A percentile compares a stretch with the other conserved stretches of the same genome.
phyloP scores from a whole-genome alignment of 1,140 invertebrate genomes.

The Harlomillsia oculata region DNA sequence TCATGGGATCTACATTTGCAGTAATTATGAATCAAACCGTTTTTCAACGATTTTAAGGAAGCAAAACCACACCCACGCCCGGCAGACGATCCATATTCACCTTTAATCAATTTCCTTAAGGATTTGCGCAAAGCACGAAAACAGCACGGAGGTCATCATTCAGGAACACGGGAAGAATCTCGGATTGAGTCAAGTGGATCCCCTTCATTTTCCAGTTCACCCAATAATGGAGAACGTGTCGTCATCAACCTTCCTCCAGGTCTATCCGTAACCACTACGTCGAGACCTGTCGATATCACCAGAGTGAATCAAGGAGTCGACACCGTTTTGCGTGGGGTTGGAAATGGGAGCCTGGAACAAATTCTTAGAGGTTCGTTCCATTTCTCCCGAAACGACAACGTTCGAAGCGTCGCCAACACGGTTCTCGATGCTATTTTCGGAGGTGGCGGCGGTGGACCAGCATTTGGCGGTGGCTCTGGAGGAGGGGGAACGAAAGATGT shows the following conservation, averaged over 20 bases:
- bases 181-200: background rate
- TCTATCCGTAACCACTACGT: background rate
- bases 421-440: conserved; percentile 25
- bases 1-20: too few species aligned
- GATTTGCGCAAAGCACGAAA: conserved; percentile 3
- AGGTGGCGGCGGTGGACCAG: background rate
- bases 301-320: conserved; percentile 18
- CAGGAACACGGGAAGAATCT: background rate
- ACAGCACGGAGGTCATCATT: background rate
- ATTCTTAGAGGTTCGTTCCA: conserved; percentile 27
- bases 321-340: conserved; percentile 24
- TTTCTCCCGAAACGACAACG: conserved; percentile 25
- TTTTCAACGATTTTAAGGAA: too few species aligned
- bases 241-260: background rate
- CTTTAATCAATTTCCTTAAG: conserved; percentile 6
- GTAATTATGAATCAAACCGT: too few species aligned
- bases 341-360: conserved; percentile 3
- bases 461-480: background rate
- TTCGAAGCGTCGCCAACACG: conserved; percentile 22
- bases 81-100: conserved; percentile 2
- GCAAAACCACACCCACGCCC: background rate
- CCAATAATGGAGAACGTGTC: background rate
- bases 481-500: too few species aligned
- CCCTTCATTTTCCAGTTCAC: background rate
- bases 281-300: background rate